Percentiles rank a stretch among this genome's conserved stretches.
phyloP scores from a whole-genome alignment of 2,797 vertebrate species.

The Pseudochirops corinnae region DNA sequence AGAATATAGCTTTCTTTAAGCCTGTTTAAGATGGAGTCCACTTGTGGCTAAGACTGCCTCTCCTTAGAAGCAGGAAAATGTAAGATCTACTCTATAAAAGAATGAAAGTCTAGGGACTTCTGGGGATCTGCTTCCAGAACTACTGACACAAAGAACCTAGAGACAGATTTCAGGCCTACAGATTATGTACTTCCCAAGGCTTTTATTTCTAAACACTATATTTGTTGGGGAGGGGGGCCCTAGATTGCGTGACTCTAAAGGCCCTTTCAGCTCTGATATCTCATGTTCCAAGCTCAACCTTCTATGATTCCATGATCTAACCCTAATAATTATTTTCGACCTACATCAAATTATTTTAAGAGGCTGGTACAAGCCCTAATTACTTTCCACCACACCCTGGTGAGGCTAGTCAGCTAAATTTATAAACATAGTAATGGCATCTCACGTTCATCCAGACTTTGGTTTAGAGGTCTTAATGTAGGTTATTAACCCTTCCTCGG shows the following conservation, averaged over 20 bases:
- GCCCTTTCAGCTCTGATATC: neutral
- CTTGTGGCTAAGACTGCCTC: conserved; percentile 73
- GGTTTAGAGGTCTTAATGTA: conserved; percentile 20
- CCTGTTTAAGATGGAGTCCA: conserved; percentile 72
- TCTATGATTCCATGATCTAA: neutral
- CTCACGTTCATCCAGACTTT: conserved; percentile 11
- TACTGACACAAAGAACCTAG: no score
- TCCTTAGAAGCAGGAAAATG: neutral
- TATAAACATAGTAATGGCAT: conserved; percentile 13
- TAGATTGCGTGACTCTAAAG: neutral
- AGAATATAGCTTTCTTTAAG: conserved; percentile 68
- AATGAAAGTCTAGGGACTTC: neutral
- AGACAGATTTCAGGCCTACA: neutral
- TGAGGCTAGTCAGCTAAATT: conserved; percentile 26
- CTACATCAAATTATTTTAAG: conserved; percentile 51
- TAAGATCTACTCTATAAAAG: neutral
- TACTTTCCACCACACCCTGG: conserved; percentile 53
- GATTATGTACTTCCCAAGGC: neutral
- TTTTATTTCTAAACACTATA: neutral
- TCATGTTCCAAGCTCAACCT: conserved; percentile 2
- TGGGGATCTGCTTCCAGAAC: neutral
- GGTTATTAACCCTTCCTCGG: conserved; percentile 51
- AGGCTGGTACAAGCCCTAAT: conserved; percentile 29
- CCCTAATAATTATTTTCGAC: conserved; percentile 29
- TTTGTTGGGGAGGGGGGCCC: fast-evolving